phyloP scores from a whole-genome alignment of 2,113 vertebrate species.

The Apodemus sylvaticus region DNA sequence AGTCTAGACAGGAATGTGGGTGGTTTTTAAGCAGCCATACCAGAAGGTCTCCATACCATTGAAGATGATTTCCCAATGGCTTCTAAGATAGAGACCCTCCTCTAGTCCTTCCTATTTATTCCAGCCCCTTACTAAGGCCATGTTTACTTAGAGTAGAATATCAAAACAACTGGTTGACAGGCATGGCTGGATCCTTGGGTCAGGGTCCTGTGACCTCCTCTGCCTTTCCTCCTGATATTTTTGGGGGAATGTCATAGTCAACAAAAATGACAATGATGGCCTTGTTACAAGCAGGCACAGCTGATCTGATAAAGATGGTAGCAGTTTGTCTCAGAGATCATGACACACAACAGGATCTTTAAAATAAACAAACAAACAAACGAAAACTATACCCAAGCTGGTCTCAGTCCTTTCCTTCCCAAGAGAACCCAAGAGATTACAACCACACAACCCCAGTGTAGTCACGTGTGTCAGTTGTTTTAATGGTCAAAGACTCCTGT shows the following conservation, averaged over 20 bases:
- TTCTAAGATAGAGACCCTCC: not conserved
- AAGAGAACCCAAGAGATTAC: not conserved
- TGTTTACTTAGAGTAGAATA: not conserved
- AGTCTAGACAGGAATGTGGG: not conserved
- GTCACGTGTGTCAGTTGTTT: not conserved
- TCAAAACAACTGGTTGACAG: not conserved
- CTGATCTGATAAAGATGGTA: not conserved
- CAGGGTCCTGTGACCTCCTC: not conserved
- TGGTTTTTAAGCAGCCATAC: not conserved
- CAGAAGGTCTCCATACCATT: not conserved
- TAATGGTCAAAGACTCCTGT: slow-evolving; percentile 1
- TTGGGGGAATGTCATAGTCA: not conserved
- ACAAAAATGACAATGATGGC: not conserved
- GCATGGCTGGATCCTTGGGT: not conserved
- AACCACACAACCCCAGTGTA: not conserved
- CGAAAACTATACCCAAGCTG: not conserved
- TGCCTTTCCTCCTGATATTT: not conserved
- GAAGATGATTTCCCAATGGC: not conserved
- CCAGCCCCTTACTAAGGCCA: not conserved
- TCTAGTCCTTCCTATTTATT: not conserved
- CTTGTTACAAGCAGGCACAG: not conserved
- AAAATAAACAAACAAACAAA: not conserved
- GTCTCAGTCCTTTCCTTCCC: not conserved
- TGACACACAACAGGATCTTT: not conserved
- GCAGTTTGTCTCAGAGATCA: not conserved